Evolutionary conservation across 2,113 vertebrate species (phyloP), one percentile per base, ranked within the genome.

Genomic region (Heliornis fulica): DNA sequence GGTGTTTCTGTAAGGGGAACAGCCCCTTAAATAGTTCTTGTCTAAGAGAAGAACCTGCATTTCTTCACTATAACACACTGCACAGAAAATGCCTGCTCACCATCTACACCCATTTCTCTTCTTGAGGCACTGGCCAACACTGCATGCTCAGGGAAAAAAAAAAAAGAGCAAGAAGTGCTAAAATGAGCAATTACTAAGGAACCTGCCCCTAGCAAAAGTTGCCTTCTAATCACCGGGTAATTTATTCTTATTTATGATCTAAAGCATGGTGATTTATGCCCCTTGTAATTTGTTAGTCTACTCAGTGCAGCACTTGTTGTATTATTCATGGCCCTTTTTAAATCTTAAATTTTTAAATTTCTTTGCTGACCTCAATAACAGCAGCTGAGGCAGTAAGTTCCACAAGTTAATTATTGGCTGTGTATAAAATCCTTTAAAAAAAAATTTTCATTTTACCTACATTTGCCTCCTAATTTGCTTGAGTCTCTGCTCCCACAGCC

Each of bases 221-320:
- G 45, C 68, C 11, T 96, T 90, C 93, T 85, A 93, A 96, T 94
- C 95, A 82, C 75, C 68, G 51, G 23, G 71, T 46, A 93, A 93
- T 95, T 96, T 74, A 93, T 91, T 92, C 86, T 86, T 90, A 93
- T 87, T 96, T 96, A 92, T 95, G 85, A 90, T 93, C 85, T 90
- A 83, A 93, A 93, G 82, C 63, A 90, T 29, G 64, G 76, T 88
- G 92, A 95, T 94, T 96, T 97, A 94, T 78, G 75, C 63, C 34
- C 82, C 63, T 71, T 63, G 63, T 83, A 96, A 93, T 97, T 97
- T 93, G 85, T 94, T 96, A 83, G 90, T 94, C 87, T 87, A 76
- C 66, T 54, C 45, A 92, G 75, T n/a, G 43, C 64, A 86, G 31
- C 0, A 7, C n/a, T 90, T 54, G 50, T 95, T 94, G 69, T 93